Evolutionary conservation across 2,797 vertebrate genomes (phyloP), one percentile per base, ranked within the genome.

Genomic region (Sebastes oblongus): DNA sequence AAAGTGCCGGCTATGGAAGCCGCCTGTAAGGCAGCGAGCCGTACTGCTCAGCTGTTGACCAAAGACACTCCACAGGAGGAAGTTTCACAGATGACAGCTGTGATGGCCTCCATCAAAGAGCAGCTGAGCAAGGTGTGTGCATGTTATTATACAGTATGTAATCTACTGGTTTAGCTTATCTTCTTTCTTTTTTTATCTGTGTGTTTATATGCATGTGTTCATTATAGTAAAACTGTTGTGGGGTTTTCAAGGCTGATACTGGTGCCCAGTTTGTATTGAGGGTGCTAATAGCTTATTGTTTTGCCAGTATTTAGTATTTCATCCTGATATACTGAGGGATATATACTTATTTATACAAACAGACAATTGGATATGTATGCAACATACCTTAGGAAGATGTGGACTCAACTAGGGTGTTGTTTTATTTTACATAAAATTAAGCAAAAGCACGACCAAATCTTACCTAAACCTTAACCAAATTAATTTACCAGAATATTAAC

Each of bases 31-130:
- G 95, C 95, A 0, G 92, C 96, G 13, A 93, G 96, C 72, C 97
- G 97, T 62, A 97, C 96, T 0, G 97, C 96, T 0, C 98, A 99
- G 75, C 96, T 98, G 85, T 75, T 98, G 85, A 96, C 96, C 90
- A 99, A 99, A 93, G 98, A 99, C 92, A 96, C 97, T 46, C 87
- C 97, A 2, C 96, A 96, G 78, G 97, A 97, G 64, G 98, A 99
- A 86, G 95, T 96, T 1, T 96, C 94, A 24, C 96, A 97, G 87
- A 98, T 99, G 96, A 94, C 96, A 83, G 80, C 93, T 25, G 93
- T 96, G 75, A 96, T 97, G 94, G 88, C 96, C 56, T 94, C 91
- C 8, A 93, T 99, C 87, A 99, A 97, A 91, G 98, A 99, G 65
- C 97, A 98, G 80, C 95, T 99, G 22, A 94, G 93, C 94, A 97